Percentiles rank a stretch among this genome's conserved stretches.
These are phyloP conservation scores for Glyptemys insculpta DNA, from an alignment of 2,797 vertebrate species.

Conservation along the genomic window DNA sequence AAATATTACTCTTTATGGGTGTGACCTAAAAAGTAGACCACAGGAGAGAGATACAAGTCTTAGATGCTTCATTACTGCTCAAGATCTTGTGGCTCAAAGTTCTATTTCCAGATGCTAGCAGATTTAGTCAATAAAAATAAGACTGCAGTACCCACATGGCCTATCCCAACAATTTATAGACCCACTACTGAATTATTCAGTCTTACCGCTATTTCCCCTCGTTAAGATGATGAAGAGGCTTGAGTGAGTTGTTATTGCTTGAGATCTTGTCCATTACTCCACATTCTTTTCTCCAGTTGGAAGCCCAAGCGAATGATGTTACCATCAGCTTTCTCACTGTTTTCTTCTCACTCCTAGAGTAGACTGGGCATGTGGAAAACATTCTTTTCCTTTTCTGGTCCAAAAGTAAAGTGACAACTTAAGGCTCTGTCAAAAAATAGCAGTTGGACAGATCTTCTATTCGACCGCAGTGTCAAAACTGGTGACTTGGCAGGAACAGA, in stretches of 20 bases:
- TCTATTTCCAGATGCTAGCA: not conserved
- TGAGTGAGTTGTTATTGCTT: fast-evolving
- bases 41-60: not conserved
- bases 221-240: not conserved
- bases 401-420: not conserved
- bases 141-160: not conserved
- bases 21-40: not conserved
- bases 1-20: not conserved
- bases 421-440: not conserved
- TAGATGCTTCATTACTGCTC: not conserved
- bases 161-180: fast-evolving
- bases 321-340: not conserved
- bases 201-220: not conserved
- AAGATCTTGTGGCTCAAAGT: not conserved
- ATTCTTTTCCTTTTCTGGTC: not conserved
- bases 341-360: not conserved
- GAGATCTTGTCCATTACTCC: fast-evolving
- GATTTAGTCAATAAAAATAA: not conserved
- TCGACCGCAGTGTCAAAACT: not conserved
- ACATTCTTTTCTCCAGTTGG: not conserved
- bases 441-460: not conserved
- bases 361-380: not conserved
- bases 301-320: not conserved
- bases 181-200: not conserved
- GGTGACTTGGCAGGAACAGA: not conserved